Base-by-base conservation (phyloP, 2,113 vertebrate species). In the Sphyrna mokarran region DNA sequence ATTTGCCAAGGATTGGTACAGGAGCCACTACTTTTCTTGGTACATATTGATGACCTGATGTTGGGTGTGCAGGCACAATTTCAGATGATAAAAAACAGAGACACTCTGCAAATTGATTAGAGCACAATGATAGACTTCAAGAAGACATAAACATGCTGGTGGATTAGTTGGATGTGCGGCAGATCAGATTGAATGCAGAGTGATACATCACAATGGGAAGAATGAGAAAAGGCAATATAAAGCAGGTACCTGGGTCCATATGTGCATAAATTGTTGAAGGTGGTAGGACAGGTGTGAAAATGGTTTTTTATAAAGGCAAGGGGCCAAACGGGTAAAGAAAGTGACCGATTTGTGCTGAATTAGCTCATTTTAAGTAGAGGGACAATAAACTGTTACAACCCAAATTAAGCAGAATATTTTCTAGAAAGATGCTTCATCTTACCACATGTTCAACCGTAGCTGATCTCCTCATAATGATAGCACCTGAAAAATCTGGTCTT, bases 391-490 rank as follows among this genome's bases (percentile, higher is more conserved):
- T 40, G 37, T 18, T 20, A 43, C 37, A 83, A 43, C 80, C 37
- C 37, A 1, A 83, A 83, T 43, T 40, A 18, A 80, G n/a, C 16
- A 40, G 78, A 83, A 83, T 20, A 22, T 40, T 40, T 40, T 18
- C 16, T 18, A 40, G 58, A 83, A 40, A 40, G 23, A 48, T 29
- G 18, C 22, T 58, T 80, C 29, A 13, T 96, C 98, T 97, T 96
- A 99, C 99, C 98, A 99, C 99, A 0, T 99, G 99, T 96, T 99
- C 99, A 96, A 99, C 99, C 10, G 97, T 97, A 80, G 99, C 98
- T 29, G 98, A 98, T 97, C 98, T 98, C 96, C 99, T 98, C 96
- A 99, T 98, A 96, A 99, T 99, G 96, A 99, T 99, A 96, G 99
- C 98, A 33, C 99, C 99, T 6, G 97, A 96, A 94, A 99, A 99